Base-by-base conservation (phyloP, 2,113 vertebrate genomes). In the Corythaixoides concolor region DNA sequence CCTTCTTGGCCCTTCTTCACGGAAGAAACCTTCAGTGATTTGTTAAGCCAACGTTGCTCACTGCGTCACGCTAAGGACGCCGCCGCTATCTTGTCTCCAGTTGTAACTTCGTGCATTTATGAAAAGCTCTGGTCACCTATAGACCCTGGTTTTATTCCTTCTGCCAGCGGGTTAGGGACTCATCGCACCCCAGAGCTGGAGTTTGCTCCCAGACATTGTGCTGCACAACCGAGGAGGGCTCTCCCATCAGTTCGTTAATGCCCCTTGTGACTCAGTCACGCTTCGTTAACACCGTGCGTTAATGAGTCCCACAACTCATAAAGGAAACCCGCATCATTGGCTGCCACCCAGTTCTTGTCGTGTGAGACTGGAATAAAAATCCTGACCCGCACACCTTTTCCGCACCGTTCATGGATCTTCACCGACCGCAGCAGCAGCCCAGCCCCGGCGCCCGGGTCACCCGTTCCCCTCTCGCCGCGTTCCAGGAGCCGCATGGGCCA, bases 361-460 rank as follows among this genome's bases (percentile, higher is more conserved):
- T 2, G 11, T 0, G 1, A 55, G 32, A 19, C 66, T 6, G 39
- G 30, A 66, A 41, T 8, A 49, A 26, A 50, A 37, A 30, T 26
- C 20, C 4, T 47, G 32, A 22, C 64, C 35, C 27, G 3, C 2
- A 13, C 33, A 49, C 64, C 52, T 62, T 14, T 1, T 8, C 60
- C 32, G 15, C 47, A 12, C 13, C 41, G 19, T 2, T 18, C 63
- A 20, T 4, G 23, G 39, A 7, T 13, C 56, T 66, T 28, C 23
- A 6, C 2, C 33, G 52, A 8, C 43, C 0, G 4, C 10, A 2
- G 3, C 5, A 41, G 33, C 2, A 35, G 33, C 5, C 26, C 11
- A 21, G 37, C 41, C 32, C 1, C 27, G 18, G 22, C 12, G 43
- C 33, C 11, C 7, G 6, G 16, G 22, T 17, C 22, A 52, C 35